Base-by-base conservation (phyloP, 2,888 invertebrate species). In the Lomographa bimaculata region DNA sequence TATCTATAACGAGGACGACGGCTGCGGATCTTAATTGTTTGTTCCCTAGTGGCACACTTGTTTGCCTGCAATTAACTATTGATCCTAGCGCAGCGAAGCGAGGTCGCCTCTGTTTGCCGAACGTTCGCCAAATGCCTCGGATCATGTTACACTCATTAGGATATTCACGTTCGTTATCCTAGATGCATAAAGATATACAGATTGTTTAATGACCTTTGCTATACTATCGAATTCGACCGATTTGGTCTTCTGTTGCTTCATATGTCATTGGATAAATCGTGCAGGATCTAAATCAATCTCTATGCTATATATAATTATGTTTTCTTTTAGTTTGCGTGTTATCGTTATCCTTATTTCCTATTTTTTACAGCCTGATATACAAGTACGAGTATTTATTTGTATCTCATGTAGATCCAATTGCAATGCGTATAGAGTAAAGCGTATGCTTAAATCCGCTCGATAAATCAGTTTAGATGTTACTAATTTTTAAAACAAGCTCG, bases 1-100 rank as follows among this genome's bases (percentile, higher is more conserved):
- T 71, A 68, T 67, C 59, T 74, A 64, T 73, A 72, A 64, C 79
- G 70, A 83, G 79, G 72, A 71, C 76, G 53, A 28, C 56, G 9
- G 50, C 24, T 6, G 5, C 19, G 52, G 60, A 59, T 61, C 54
- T 50, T 34, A 43, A 42, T 51, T 39, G 32, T 41, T 49, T 50
- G 51, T 46, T 56, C 46, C 40, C 47, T 29, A 36, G 32, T 25
- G 14, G 29, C 36, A 30, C 30, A 42, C 29, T 34, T 27, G 37
- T 39, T 40, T 32, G 36, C 39, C 28, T 28, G 29, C 27, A 40
- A 43, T 40, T 32, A 42, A 27, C 35, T 41, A 41, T 32, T 41
- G 21, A 50, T 48, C 24, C 38, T 26, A 29, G 7, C 36, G 37
- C 36, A n/a, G n/a, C n/a, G n/a, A n/a, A n/a, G n/a, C 39, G 45